Conservation (phyloP, 2,888 invertebrate species). For the Tetrapedia diversipes region DNA sequence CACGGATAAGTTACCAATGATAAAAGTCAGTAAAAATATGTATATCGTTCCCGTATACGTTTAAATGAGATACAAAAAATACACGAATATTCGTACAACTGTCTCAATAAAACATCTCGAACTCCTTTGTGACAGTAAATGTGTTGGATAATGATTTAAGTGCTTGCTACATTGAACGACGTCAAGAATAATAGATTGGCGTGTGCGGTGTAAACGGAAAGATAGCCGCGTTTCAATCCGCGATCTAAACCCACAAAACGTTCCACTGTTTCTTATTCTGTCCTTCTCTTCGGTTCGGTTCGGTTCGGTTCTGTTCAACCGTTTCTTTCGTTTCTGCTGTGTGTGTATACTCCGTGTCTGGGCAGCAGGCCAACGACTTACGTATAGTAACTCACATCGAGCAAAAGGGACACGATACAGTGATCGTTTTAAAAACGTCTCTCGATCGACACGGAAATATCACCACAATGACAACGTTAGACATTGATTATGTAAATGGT, state of each 20-base stretch:
- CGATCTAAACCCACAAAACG: constrained; percentile 19
- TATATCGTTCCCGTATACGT: constrained; percentile 2
- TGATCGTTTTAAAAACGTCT: constrained; percentile 18
- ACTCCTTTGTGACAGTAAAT: constrained; percentile 16
- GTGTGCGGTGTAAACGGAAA: constrained; percentile 50
- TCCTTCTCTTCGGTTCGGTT: constrained; percentile 25
- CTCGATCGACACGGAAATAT: constrained; percentile 17
- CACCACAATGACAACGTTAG: constrained; percentile 3
- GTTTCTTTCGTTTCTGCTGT: constrained; percentile 27
- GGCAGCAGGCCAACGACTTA: constrained; percentile 67
- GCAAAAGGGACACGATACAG: constrained; percentile 9
- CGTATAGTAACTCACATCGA: constrained; percentile 10
- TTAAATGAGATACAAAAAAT: constrained; percentile 6
- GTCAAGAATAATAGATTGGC: constrained; percentile 47
- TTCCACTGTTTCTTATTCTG: constrained; percentile 33
- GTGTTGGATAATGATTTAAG: constrained; percentile 58
- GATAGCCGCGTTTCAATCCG: constrained; percentile 51
- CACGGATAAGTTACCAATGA: constrained; percentile 5
- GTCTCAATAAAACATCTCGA: constrained; percentile 31
- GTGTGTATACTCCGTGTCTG: constrained; percentile 34
- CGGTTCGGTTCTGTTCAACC: constrained; percentile 16
- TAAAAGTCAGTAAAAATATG: constrained; percentile 21
- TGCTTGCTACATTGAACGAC: constrained; percentile 23
- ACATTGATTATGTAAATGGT: constrained; percentile 50
- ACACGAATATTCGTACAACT: constrained; percentile 14